Evolutionary conservation across 1,140 invertebrate genomes (phyloP).

Genomic region (Bombus affinis): DNA sequence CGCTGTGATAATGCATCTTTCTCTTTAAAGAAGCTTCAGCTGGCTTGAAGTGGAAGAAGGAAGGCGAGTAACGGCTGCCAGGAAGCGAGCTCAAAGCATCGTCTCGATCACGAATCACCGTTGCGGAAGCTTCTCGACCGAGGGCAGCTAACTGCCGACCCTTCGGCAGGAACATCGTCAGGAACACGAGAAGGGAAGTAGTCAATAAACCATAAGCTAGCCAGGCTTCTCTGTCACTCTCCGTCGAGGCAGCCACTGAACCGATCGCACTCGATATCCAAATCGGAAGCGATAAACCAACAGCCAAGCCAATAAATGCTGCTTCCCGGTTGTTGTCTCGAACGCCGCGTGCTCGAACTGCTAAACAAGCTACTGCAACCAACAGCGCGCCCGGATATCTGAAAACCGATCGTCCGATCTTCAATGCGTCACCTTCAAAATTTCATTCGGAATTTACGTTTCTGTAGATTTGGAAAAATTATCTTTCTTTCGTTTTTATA

Average conservation of each 20-base stretch:
- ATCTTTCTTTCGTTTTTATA: no score
- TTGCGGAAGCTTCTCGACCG: conserved; percentile 86
- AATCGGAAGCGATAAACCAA: conserved; percentile 91
- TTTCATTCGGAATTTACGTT: background rate
- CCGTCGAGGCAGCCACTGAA: conserved; percentile 86
- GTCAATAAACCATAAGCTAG: conserved; percentile 93
- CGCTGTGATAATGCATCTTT: conserved; percentile 80
- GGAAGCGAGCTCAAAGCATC: conserved; percentile 88
- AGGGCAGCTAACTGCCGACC: conserved; percentile 94
- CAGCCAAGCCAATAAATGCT: conserved; percentile 92
- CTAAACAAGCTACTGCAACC: conserved; percentile 91
- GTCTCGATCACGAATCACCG: conserved; percentile 80
- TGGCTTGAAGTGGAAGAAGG: conserved; percentile 95
- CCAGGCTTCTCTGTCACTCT: conserved; percentile 92
- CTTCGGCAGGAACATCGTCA: conserved; percentile 97
- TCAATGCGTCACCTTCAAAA: background rate
- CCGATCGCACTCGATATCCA: conserved; percentile 90
- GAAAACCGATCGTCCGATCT: conserved; percentile 70
- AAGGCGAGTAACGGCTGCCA: conserved; percentile 92
- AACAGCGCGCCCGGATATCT: conserved; percentile 91
- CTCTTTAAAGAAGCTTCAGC: conserved; percentile 88
- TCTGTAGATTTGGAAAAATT: no score
- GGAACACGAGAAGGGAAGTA: conserved; percentile 91
- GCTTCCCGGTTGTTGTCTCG: conserved; percentile 97
- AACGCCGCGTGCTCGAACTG: conserved; percentile 92